Percentiles rank a stretch among this genome's conserved stretches.
Conservation (phyloP, 2,888 invertebrate genomes). For the Lasioglossum calceatum region DNA sequence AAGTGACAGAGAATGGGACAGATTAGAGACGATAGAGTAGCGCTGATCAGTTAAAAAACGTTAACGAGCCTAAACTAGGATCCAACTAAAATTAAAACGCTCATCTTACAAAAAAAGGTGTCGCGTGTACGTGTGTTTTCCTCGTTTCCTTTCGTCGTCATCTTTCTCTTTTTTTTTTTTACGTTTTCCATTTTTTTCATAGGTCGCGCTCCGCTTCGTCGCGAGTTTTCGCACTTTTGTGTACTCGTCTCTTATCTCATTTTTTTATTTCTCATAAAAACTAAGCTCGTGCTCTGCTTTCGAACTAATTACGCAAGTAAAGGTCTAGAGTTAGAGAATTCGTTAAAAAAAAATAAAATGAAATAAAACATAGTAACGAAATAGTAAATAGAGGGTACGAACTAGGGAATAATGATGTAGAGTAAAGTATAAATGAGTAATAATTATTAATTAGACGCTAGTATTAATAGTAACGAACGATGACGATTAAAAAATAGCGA, state of each 20-base stretch:
- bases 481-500: constrained; percentile 47
- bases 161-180: not conserved
- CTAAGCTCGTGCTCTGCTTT: constrained; percentile 43
- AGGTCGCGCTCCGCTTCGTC: not conserved
- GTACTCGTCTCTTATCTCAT: not conserved
- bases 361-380: constrained; percentile 16
- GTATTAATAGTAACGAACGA: constrained; percentile 57
- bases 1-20: constrained; percentile 39
- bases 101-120: constrained; percentile 19
- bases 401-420: constrained; percentile 61
- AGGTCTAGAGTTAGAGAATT: constrained; percentile 29
- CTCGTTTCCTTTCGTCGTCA: not conserved
- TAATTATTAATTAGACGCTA: constrained; percentile 59
- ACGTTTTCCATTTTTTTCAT: not conserved
- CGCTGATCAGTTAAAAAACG: constrained; percentile 56
- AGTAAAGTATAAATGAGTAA: constrained; percentile 56
- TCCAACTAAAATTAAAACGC: constrained; percentile 32
- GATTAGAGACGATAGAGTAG: constrained; percentile 48
- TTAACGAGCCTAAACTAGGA: constrained; percentile 44
- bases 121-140: not conserved
- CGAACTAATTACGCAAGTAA: not conserved
- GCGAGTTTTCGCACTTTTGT: constrained; percentile 4
- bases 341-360: constrained; percentile 22
- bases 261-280: constrained; percentile 12
- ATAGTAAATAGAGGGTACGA: constrained; percentile 41